phyloP scores from a whole-genome alignment of 2,888 invertebrate genomes.

The Arge pagana region DNA sequence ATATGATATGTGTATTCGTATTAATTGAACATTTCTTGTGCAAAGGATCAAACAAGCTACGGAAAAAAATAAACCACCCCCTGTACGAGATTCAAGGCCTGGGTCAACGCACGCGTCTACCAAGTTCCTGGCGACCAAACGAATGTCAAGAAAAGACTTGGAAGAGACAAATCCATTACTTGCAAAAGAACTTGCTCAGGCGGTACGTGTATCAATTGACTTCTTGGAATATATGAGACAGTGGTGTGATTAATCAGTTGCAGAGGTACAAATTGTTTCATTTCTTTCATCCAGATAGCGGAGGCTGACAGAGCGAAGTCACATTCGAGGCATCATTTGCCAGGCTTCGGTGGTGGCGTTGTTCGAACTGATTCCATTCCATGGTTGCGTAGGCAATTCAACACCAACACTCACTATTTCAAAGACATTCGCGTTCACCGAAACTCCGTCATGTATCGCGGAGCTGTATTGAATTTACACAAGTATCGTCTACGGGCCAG shows the following conservation, averaged over 20 bases:
- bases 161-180: conserved; percentile 46
- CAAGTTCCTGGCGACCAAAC: conserved; percentile 39
- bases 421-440: conserved; percentile 75
- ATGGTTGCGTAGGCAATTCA: conserved; percentile 62
- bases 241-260: no score
- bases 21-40: no score
- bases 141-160: conserved; percentile 45
- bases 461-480: conserved; percentile 81
- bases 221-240: no score
- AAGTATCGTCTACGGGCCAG: conserved; percentile 82
- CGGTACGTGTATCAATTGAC: no score
- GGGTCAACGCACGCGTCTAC: conserved; percentile 38
- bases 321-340: conserved; percentile 43
- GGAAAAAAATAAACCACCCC: conserved; percentile 35
- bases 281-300: conserved; percentile 35
- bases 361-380: conserved; percentile 56
- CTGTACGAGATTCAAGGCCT: conserved; percentile 33
- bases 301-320: conserved; percentile 44
- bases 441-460: conserved; percentile 84
- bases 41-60: conserved; percentile 49
- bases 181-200: conserved; percentile 40
- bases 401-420: conserved; percentile 71
- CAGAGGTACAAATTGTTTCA: background rate
- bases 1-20: no score
- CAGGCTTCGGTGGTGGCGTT: conserved; percentile 38